phyloP scores from a whole-genome alignment of 2,113 vertebrate species.

The Tychaedon coryphoeus region DNA sequence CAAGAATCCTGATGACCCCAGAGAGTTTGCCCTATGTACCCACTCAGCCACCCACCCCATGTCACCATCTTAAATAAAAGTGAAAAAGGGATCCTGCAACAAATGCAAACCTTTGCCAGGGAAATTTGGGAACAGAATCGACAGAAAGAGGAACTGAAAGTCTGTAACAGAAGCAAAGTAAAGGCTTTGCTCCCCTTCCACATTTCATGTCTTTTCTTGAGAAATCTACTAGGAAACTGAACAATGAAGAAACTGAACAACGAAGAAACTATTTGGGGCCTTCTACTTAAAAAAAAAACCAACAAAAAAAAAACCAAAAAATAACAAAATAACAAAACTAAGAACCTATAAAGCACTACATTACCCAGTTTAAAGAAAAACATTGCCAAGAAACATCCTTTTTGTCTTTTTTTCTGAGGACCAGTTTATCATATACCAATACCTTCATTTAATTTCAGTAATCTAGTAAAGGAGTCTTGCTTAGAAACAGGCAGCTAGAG shows the following conservation, averaged over 20 bases:
- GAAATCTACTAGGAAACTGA: background rate
- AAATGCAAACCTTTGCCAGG: background rate
- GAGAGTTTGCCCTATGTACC: background rate
- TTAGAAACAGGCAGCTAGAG: background rate
- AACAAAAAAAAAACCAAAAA: no score
- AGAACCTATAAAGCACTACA: background rate
- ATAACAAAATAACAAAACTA: background rate
- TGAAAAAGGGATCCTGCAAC: background rate
- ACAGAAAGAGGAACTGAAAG: background rate
- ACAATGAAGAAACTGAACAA: background rate
- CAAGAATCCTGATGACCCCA: background rate
- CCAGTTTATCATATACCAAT: background rate
- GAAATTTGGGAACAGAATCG: accelerated
- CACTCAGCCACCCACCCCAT: accelerated
- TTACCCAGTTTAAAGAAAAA: background rate
- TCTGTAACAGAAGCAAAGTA: background rate
- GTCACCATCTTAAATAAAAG: background rate
- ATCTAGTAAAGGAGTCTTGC: background rate
- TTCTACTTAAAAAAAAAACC: background rate
- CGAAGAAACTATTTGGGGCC: background rate
- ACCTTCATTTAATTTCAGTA: background rate
- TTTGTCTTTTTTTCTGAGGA: background rate
- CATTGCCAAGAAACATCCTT: background rate
- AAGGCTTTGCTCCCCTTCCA: background rate
- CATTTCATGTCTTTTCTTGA: background rate